Base-by-base conservation (phyloP, 23 tunicate species). In the Trididemnum nubilum region DNA sequence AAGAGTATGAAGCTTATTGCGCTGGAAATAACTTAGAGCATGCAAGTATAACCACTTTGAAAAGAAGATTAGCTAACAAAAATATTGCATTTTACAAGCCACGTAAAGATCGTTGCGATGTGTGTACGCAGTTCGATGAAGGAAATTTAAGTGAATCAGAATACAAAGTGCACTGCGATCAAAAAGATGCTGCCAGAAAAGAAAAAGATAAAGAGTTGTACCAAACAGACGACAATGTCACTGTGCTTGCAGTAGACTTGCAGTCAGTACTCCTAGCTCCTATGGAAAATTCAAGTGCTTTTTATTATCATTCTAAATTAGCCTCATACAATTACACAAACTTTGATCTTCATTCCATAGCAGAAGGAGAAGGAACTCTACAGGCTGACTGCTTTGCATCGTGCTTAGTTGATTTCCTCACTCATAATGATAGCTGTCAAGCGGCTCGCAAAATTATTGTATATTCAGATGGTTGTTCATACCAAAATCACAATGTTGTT, bases 261-360 rank as follows among this genome's bases (percentile, higher is more conserved):
- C 54, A 44, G 54, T 44, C 54, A 44, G 54, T 44, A 15, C 54
- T 44, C 54, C 54, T 44, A 44, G 54, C 54, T 44, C 54, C 54
- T 44, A 44, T 44, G 54, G 54, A 15, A 44, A 44, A 44, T 44
- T 44, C 54, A 44, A 44, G 54, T 44, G 54, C 54, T 44, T 44
- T 44, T 44, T 44, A 44, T 44, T 44, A 44, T 44, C 54, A 44
- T 44, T 44, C 54, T 44, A 44, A 44, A 44, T 44, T 44, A 44
- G 54, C 54, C 54, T 44, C 54, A 44, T 44, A 44, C 54, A 44
- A 44, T 44, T 44, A 15, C 54, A 44, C 54, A 44, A 44, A 7
- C 54, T 44, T 44, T 44, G 54, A 44, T 15, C 54, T 44, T 44
- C 54, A 44, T 44, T 44, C 54, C 54, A 44, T 7, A 44, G 54